Evolutionary conservation across 2,113 vertebrate genomes (phyloP), one percentile per base, ranked within the genome.

Genomic region (Ciconia stormi): DNA sequence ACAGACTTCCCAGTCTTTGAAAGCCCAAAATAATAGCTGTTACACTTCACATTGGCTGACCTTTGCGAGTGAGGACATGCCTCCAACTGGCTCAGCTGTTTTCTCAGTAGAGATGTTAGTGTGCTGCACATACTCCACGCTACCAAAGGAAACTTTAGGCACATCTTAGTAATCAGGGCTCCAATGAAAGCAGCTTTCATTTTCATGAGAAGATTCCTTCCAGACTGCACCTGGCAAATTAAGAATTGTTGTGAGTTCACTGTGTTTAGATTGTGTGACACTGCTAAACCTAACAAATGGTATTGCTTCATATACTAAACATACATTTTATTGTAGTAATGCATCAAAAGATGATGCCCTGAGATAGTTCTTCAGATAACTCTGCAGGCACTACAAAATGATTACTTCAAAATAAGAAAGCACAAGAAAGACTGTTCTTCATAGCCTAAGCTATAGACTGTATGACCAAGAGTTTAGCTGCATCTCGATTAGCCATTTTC

Each of bases 1-100:
- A 42, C 66, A 97, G 78, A 83, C 96, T 98, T 98, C 98, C 98
- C 98, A 98, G 96, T 98, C 97, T 98, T 97, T 96, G 96, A 96
- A 97, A 96, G 89, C 76, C 78, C 58, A 97, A 96, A 97, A 97
- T 97, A 97, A 98, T 98, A 97, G 93, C 95, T 97, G 96, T 94
- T 93, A 94, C 36, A 78, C 53, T 96, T 97, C 94, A 92, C 90
- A 90, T 89, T 98, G 98, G 97, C 97, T 98, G 98, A 98, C 97
- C 97, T 98, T 92, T 89, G 47, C 0, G 8, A 89, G 70, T 90
- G 83, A 97, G 94, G 97, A 97, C 95, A 93, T 90, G 84, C 82
- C 59, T 98, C 96, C 93, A 94, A 96, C 94, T 52, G 96, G 76
- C 91, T 98, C 67, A 95, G 83, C 93, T 95, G 89, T 97, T 97